Evolutionary conservation across 2,888 invertebrate genomes (phyloP).

Genomic region (Dasypolia templi): DNA sequence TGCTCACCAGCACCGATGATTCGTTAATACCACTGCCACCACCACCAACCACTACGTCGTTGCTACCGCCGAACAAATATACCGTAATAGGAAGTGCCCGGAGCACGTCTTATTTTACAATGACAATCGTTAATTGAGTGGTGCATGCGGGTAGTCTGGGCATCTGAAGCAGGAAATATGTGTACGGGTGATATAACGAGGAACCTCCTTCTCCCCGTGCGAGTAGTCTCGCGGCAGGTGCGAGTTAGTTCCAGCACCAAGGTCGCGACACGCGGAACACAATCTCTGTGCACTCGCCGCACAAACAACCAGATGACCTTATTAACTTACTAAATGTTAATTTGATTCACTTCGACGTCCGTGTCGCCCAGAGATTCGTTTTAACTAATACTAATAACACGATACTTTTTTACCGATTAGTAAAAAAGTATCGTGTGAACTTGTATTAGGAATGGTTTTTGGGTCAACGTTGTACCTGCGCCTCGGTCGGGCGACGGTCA

Average conservation of each 20-base stretch:
- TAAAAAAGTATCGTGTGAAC: slow-evolving; percentile 78
- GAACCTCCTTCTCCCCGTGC: slow-evolving; percentile 55
- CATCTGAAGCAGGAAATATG: slow-evolving; percentile 76
- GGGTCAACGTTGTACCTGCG: slow-evolving; percentile 83
- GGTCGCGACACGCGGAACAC: slow-evolving; percentile 87
- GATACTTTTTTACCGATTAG: no score
- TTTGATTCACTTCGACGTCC: slow-evolving; percentile 67
- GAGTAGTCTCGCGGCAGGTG: slow-evolving; percentile 68
- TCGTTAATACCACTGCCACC: slow-evolving; percentile 65
- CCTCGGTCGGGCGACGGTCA: slow-evolving; percentile 75
- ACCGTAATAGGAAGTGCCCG: slow-evolving; percentile 59
- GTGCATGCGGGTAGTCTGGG: slow-evolving; percentile 72
- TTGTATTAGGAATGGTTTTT: slow-evolving; percentile 75
- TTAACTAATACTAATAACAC: no score
- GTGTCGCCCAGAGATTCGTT: slow-evolving; percentile 51
- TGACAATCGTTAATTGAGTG: slow-evolving; percentile 65
- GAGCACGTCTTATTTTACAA: slow-evolving; percentile 48
- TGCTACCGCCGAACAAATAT: slow-evolving; percentile 9
- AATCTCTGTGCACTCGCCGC: slow-evolving; percentile 83
- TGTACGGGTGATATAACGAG: slow-evolving; percentile 69
- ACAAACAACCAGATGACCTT: slow-evolving; percentile 84
- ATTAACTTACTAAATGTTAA: slow-evolving; percentile 77
- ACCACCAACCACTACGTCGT: slow-evolving; percentile 54
- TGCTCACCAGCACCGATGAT: slow-evolving; percentile 76
- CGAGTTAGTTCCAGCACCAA: slow-evolving; percentile 72